Conservation (phyloP, 2,888 invertebrate species). For the Archaeoteleia sp. region DNA sequence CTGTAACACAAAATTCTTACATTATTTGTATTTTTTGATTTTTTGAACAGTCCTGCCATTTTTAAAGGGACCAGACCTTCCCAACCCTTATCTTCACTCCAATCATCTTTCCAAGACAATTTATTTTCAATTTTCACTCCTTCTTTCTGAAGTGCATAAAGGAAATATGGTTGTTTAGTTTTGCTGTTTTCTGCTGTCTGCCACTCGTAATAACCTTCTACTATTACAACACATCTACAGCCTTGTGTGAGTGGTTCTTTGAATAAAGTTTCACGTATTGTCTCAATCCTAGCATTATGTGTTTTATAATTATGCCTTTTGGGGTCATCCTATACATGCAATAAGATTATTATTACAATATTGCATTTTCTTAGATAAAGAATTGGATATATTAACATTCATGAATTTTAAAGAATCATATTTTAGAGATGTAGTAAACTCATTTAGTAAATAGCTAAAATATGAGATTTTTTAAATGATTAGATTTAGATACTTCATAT, state of each 20-base stretch:
- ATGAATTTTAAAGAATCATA: no score
- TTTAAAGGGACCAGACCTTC: conserved; percentile 80
- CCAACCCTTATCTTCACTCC: conserved; percentile 78
- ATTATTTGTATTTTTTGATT: conserved; percentile 76
- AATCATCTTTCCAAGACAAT: conserved; percentile 77
- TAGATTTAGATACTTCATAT: no score
- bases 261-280: conserved; percentile 75
- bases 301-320: conserved; percentile 82
- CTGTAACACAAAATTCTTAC: no score
- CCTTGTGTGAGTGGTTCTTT: conserved; percentile 79
- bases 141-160: conserved; percentile 80
- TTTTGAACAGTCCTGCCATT: conserved; percentile 86
- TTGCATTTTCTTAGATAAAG: no score
- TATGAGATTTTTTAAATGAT: no score
- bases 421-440: no score
- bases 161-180: conserved; percentile 84
- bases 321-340: conserved; percentile 81
- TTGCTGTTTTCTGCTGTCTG: conserved; percentile 75
- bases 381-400: no score
- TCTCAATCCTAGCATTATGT: conserved; percentile 87
- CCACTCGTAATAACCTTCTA: conserved; percentile 91
- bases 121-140: conserved; percentile 77
- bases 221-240: conserved; percentile 85
- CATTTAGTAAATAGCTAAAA: no score
- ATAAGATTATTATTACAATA: no score